These are phyloP conservation scores for Trypoxylon attenuatum DNA, from an alignment of 2,888 invertebrate genomes.

Conservation along the genomic window DNA sequence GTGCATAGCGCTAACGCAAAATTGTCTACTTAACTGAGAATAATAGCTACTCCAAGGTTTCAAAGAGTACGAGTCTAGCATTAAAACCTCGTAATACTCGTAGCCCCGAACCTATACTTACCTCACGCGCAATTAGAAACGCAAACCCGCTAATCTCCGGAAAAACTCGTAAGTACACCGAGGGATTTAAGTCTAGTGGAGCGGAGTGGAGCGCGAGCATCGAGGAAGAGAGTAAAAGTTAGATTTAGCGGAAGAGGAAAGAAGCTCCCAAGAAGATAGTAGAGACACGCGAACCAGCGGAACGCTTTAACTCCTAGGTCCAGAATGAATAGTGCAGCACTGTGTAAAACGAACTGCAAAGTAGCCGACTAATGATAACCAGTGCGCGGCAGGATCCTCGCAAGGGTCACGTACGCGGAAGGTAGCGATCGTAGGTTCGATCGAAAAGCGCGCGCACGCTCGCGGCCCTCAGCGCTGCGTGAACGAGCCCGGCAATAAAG, in stretches of 20 bases:
- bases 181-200: no score
- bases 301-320: neutral
- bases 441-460: neutral
- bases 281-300: neutral
- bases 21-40: neutral
- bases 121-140: constrained; percentile 21
- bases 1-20: neutral
- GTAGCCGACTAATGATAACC: neutral
- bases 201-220: no score
- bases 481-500: constrained; percentile 29
- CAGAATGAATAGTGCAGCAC: neutral
- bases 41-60: constrained; percentile 21
- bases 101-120: constrained; percentile 35
- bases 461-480: neutral
- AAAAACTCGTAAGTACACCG: constrained; percentile 16
- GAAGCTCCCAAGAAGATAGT: neutral
- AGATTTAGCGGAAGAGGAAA: no score
- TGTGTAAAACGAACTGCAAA: neutral
- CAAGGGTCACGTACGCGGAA: constrained; percentile 7
- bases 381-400: neutral
- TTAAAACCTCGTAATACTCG: constrained; percentile 43
- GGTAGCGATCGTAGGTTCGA: constrained; percentile 6
- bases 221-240: no score
- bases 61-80: constrained; percentile 26
- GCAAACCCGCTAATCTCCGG: constrained; percentile 23